Evolutionary conservation across 2,888 invertebrate species (phyloP).

Genomic region (Augochlorella aurata): DNA sequence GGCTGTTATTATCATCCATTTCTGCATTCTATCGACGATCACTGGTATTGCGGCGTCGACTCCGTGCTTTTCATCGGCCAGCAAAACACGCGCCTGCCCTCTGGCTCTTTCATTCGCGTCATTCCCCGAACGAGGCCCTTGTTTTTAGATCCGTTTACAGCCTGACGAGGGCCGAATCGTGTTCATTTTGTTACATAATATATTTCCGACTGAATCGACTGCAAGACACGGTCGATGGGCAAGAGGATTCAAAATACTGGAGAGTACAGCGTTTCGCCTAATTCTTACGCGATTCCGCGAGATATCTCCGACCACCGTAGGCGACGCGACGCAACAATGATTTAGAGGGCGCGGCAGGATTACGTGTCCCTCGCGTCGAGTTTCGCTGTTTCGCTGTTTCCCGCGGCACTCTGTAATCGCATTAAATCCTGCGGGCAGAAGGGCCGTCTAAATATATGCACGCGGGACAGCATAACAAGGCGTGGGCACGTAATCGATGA

Average conservation of each 20-base stretch:
- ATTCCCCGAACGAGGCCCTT: background rate
- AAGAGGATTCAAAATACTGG: no score
- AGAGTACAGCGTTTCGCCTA: background rate
- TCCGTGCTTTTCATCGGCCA: constrained; percentile 25
- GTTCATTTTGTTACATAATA: background rate
- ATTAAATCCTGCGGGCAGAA: constrained; percentile 56
- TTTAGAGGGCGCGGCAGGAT: constrained; percentile 56
- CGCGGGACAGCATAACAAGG: constrained; percentile 59
- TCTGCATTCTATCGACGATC: constrained; percentile 48
- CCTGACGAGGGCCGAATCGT: background rate
- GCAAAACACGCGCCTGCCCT: background rate
- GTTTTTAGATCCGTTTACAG: background rate
- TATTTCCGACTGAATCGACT: no score
- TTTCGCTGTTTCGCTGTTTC: constrained; percentile 23
- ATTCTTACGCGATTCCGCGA: background rate
- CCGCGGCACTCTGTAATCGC: constrained; percentile 56
- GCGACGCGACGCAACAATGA: constrained; percentile 45
- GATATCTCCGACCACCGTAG: background rate
- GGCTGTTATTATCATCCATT: constrained; percentile 64
- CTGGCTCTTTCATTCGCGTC: background rate
- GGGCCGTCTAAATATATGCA: constrained; percentile 64
- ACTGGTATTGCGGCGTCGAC: background rate
- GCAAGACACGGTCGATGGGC: no score
- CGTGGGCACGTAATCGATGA: constrained; percentile 64
- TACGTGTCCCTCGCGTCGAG: constrained; percentile 40